Base-by-base conservation (phyloP, 2,888 invertebrate species). In the Andricus quercusramuli region DNA sequence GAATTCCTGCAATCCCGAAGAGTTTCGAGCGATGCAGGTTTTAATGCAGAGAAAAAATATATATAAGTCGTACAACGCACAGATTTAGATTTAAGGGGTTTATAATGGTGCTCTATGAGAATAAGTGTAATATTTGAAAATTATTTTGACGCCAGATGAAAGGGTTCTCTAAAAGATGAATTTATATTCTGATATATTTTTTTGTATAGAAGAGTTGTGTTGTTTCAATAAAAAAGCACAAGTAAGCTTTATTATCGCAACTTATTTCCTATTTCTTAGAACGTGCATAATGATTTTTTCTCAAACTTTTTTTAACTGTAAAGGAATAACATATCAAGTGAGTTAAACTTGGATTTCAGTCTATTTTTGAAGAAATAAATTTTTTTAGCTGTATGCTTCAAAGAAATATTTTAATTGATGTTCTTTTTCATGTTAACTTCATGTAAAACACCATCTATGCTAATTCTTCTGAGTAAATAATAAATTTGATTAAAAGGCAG, bases 51-150 rank as follows among this genome's bases (percentile, higher is more conserved):
- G 81, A 29, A 70, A 80, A 79, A 82, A 82, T 90, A 90, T 88
- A 85, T 78, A 85, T 90, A 89, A 89, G 90, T 86, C 87, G 89
- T 91, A 89, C 87, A 91, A 91, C 89, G 90, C 91, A 90, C 91
- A 91, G 87, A 88, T 81, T 78, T 90, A 90, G 88, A 80, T 82
- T 78, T 88, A 90, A 90, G 90, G 84, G 87, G 89, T 89, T 88
- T 90, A 89, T 88, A 89, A 90, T 87, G 89, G 88, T 90, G 88
- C 86, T 90, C 88, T 87, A 84, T 85, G 82, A 79, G 79, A 77
- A 81, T 80, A 83, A 80, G 32, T 74, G 11, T 25, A 5, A 25
- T 1, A 25, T 25, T 62, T 3, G 13, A 2, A 22, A 15, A 2
- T 15, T 15, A 62, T 62, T 56, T 62, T 25, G 25, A 62, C 3